phyloP scores from a whole-genome alignment of 1,140 invertebrate species.

The Phymastichus coffea region DNA sequence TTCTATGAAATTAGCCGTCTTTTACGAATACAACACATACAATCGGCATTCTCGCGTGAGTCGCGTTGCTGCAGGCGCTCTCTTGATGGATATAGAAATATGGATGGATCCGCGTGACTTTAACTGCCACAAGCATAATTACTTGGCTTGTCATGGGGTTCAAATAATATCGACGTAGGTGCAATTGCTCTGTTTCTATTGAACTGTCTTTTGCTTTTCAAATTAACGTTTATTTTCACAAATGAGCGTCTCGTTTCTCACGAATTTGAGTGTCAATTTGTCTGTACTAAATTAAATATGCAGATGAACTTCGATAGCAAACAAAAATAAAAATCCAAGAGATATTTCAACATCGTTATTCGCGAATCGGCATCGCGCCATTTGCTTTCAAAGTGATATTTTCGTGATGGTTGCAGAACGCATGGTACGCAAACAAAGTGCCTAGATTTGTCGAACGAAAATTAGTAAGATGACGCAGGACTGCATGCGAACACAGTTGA shows the following conservation, averaged over 20 bases:
- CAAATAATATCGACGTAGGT: slow-evolving; percentile 5
- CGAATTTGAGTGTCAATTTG: neutral
- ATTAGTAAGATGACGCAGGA: neutral
- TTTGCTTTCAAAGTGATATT: too few species aligned
- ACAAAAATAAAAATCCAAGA: too few species aligned
- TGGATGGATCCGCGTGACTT: slow-evolving; percentile 23
- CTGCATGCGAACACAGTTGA: neutral
- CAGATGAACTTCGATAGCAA: neutral
- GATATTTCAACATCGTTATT: too few species aligned
- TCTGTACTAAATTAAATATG: slow-evolving; percentile 14
- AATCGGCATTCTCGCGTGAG: slow-evolving; percentile 4
- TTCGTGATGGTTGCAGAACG: too few species aligned
- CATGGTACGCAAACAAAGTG: too few species aligned
- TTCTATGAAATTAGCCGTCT: slow-evolving; percentile 23
- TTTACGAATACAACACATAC: too few species aligned
- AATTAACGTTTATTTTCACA: too few species aligned
- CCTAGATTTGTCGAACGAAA: too few species aligned
- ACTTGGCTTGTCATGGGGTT: neutral
- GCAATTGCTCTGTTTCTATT: neutral
- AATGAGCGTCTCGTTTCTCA: too few species aligned
- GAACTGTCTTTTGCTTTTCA: too few species aligned
- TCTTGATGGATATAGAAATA: neutral
- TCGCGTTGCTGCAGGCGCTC: slow-evolving; percentile 3
- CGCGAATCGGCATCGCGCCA: too few species aligned
- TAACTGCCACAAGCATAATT: slow-evolving; percentile 4